These are phyloP conservation scores for Ramphastos sulfuratus DNA, from an alignment of 2,113 vertebrate genomes.

Conservation along the genomic window DNA sequence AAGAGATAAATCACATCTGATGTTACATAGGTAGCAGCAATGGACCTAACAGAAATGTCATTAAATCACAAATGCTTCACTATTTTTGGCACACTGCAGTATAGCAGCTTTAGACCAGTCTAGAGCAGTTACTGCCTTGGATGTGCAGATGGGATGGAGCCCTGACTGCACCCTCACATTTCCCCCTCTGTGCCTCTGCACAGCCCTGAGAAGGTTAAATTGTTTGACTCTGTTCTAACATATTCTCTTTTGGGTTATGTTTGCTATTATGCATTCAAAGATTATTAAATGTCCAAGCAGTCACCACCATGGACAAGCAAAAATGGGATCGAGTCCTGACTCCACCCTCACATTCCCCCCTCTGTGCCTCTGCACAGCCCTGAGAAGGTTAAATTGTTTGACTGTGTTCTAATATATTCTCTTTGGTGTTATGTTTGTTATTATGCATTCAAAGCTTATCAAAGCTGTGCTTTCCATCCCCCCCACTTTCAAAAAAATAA, in stretches of 20 bases:
- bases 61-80: not conserved
- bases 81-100: not conserved
- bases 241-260: no score
- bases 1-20: not conserved
- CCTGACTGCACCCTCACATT: not conserved
- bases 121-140: not conserved
- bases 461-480: not conserved
- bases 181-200: not conserved
- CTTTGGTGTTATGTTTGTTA: not conserved
- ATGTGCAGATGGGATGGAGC: not conserved
- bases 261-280: not conserved
- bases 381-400: not conserved
- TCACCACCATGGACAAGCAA: not conserved
- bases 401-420: not conserved
- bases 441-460: not conserved
- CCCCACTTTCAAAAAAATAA: not conserved
- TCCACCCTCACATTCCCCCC: not conserved
- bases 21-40: not conserved
- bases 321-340: not conserved
- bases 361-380: not conserved
- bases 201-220: not conserved
- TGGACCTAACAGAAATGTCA: not conserved
- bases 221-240: not conserved
- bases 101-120: not conserved
- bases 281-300: not conserved